A percentile compares a stretch with the other conserved stretches of the same genome.
Evolutionary conservation across 1,140 invertebrate genomes (phyloP).

Genomic region (Metopolophium dirhodum): DNA sequence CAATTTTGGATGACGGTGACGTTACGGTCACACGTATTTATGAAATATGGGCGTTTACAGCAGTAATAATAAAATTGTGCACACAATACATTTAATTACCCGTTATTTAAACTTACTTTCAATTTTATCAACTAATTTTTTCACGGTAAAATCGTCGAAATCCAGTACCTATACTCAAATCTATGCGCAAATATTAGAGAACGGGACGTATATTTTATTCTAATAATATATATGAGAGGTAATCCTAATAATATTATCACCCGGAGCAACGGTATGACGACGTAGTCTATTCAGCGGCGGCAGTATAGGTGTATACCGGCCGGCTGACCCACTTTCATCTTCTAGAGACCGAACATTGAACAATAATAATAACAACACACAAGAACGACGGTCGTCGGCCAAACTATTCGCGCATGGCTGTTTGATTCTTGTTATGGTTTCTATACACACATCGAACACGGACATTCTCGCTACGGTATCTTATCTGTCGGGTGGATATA

Average conservation of each 20-base stretch:
- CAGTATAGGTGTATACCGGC: background rate
- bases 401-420: background rate
- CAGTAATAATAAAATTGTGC: background rate
- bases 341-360: constrained; percentile 38
- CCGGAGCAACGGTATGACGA: background rate
- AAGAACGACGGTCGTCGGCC: background rate
- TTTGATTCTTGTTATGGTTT: background rate
- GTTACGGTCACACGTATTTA: background rate
- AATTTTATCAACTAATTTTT: background rate
- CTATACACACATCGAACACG: background rate
- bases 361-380: background rate
- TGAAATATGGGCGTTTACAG: background rate
- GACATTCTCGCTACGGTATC: background rate
- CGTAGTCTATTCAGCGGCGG: background rate
- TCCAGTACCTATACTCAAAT: background rate
- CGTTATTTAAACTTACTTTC: background rate
- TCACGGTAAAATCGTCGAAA: background rate
- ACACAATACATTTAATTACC: background rate
- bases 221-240: background rate
- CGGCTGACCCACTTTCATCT: constrained; percentile 54
- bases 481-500: background rate
- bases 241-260: background rate
- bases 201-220: background rate
- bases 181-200: background rate
- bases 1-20: background rate